These are phyloP conservation scores for Graphium colonna DNA, from an alignment of 2,888 invertebrate genomes.

Conservation along the genomic window DNA sequence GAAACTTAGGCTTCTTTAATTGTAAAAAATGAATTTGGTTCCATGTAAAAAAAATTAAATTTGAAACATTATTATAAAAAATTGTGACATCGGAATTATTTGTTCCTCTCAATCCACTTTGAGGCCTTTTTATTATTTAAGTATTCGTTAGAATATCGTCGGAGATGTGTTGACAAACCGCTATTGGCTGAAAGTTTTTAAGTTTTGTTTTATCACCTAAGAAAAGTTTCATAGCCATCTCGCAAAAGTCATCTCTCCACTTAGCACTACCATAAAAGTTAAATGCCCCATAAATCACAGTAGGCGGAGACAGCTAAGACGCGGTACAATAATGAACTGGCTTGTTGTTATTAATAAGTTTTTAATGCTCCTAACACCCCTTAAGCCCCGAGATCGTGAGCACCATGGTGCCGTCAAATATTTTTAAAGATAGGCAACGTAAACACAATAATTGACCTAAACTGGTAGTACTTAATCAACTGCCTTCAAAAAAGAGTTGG, in stretches of 20 bases:
- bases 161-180: neutral
- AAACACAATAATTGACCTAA: neutral
- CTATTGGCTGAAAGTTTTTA: constrained; percentile 10
- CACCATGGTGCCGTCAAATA: neutral
- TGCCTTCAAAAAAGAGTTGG: too few relatives aligned
- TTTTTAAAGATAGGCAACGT: neutral
- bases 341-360: constrained; percentile 60
- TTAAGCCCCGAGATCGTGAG: constrained; percentile 33
- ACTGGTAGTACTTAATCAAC: too few relatives aligned
- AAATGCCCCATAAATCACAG: constrained; percentile 72
- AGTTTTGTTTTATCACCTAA: constrained; percentile 34
- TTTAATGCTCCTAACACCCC: constrained; percentile 36
- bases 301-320: constrained; percentile 45
- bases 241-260: constrained; percentile 61
- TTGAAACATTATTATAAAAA: too few relatives aligned
- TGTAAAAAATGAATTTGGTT: too few relatives aligned
- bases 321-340: constrained; percentile 55
- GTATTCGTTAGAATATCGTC: too few relatives aligned
- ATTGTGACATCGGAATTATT: too few relatives aligned
- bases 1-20: too few relatives aligned
- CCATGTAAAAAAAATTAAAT: too few relatives aligned
- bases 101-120: too few relatives aligned
- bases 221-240: constrained; percentile 59
- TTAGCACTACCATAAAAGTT: constrained; percentile 74
- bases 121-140: too few relatives aligned